Evolutionary conservation across 1,140 invertebrate species (phyloP), one percentile per base, ranked within the genome.

Genomic region (Argopecten irradians): DNA sequence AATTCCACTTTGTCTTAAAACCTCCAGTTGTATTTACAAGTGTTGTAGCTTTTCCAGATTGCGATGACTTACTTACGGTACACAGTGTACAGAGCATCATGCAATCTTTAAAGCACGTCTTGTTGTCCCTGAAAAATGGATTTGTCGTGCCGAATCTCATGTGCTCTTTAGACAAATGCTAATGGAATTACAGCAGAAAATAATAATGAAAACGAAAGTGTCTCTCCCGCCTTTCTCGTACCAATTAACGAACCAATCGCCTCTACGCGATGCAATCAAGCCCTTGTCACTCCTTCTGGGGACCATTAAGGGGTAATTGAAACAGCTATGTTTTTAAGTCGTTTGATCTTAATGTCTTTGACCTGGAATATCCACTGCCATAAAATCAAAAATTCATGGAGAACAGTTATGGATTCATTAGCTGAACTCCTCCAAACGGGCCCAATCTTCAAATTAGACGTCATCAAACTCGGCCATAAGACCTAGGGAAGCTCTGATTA

Each of bases 371-470:
- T 71, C 55, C 55, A 71, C 1, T 28, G 55, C 55, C 55, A 71
- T 71, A 71, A 71, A 71, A 71, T 71, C 55, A 71, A 71, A 71
- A 71, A 71, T 71, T 71, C 55, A 71, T 71, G 55, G 55, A 71
- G 55, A 71, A 71, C 55, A 71, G n/a, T 71, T 71, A 71, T 71
- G 55, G 55, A 71, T 71, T 71, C 55, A 71, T 71, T 71, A 71
- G 55, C 22, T 28, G 8, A 71, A 71, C 55, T 71, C 16, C 55
- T 71, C 55, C 22, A 71, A 71, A 71, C 55, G 55, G 22, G 22
- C 55, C n/a, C 22, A 28, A 16, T 71, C n/a, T 71, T 71, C 55
- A 71, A 71, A 71, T 71, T 71, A 71, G 55, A 71, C 55, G n/a
- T 71, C 55, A 71, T 71, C 55, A 71, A 28, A 71, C 28, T 71